Conservation (phyloP, 2,113 vertebrate species). For the Oriolus oriolus region DNA sequence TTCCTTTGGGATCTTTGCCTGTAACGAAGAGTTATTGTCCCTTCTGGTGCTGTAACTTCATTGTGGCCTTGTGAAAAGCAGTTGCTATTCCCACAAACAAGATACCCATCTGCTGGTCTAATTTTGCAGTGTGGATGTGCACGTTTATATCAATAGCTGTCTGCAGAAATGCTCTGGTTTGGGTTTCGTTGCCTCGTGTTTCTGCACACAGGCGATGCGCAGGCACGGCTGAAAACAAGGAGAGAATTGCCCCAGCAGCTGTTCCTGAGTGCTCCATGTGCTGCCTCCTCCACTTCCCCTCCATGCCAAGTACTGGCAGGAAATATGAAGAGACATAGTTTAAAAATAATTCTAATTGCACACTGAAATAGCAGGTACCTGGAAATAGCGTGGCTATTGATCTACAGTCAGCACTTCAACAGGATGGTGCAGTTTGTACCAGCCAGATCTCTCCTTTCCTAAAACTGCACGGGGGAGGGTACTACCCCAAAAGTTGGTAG, state of each 20-base stretch:
- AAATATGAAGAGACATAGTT: not conserved
- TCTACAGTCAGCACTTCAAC: not conserved
- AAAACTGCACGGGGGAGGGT: not conserved
- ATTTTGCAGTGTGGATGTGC: not conserved
- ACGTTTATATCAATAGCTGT: not conserved
- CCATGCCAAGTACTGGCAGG: not conserved
- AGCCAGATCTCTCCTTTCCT: not conserved
- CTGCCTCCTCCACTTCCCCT: not conserved
- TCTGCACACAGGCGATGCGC: not conserved
- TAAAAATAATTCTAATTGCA: not conserved
- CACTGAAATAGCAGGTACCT: not conserved
- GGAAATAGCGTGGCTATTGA: not conserved
- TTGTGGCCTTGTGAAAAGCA: not conserved
- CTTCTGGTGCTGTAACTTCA: not conserved
- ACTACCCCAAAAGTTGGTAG: not conserved
- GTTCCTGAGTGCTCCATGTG: not conserved
- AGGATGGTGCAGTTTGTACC: not conserved
- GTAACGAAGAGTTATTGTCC: not conserved
- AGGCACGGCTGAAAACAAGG: not conserved
- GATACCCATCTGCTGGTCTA: slow-evolving; percentile 5
- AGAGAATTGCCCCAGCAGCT: not conserved
- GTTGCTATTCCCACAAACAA: not conserved
- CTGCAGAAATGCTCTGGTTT: not conserved
- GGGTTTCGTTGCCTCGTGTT: not conserved
- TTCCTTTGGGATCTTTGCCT: not conserved